Conservation (phyloP, 2,797 vertebrate genomes). For the Xyrichtys novacula region DNA sequence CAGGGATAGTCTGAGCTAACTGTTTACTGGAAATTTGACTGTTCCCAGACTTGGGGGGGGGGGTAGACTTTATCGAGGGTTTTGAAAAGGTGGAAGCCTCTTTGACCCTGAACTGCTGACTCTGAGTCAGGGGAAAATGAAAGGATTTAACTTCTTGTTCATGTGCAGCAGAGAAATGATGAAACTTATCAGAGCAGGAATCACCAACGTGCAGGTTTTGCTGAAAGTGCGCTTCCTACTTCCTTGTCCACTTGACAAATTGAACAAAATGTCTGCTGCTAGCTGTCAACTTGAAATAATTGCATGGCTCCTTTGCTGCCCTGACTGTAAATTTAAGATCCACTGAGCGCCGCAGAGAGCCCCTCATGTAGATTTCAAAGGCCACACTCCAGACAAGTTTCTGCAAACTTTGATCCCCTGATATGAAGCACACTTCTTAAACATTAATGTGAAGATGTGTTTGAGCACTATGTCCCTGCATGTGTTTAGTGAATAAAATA, state of each 20-base stretch:
- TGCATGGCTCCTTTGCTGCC: neutral
- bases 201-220: neutral
- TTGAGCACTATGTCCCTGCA: too few species aligned
- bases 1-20: neutral
- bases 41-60: neutral
- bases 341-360: constrained; percentile 6
- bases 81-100: too few species aligned
- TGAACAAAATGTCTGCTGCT: neutral
- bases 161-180: too few species aligned
- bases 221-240: constrained; percentile 5
- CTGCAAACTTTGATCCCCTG: neutral
- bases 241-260: neutral
- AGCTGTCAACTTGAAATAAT: neutral
- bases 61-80: constrained; percentile 7
- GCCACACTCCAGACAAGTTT: neutral
- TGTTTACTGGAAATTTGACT: neutral
- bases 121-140: too few species aligned
- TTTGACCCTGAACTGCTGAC: too few species aligned
- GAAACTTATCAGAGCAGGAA: neutral
- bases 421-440: neutral
- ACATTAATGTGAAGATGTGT: too few species aligned
- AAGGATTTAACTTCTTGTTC: too few species aligned
- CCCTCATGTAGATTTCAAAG: neutral
- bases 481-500: too few species aligned
- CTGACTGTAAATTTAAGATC: neutral